Base-by-base conservation (phyloP, 2,113 vertebrate species). In the Thomomys bottae region DNA sequence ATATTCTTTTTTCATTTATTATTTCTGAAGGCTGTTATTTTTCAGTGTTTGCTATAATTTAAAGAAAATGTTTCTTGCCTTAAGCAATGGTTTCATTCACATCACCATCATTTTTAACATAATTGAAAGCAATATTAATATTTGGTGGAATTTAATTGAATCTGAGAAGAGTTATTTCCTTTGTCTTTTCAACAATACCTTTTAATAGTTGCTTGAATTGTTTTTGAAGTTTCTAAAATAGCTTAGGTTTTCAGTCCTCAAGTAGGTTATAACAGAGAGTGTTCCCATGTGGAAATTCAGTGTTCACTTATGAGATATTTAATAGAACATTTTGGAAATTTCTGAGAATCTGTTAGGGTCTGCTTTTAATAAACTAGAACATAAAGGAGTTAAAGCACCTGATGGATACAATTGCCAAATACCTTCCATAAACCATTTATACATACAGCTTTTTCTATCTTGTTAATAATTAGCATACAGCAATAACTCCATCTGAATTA, bases 121-220 rank as follows among this genome's bases (percentile, higher is more conserved):
- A 86, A 93, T 82, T 92, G 68, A 96, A 95, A 88, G 23, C 26
- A 28, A 57, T 93, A 93, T 86, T 94, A 94, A 90, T 92, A 95
- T 92, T 95, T 90, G 54, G 38, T 3, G 81, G 86, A 77, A 93
- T 75, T 80, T 94, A 84, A 90, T 84, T 95, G 86, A 95, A 85
- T 91, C 17, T 64, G 57, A 77, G 81, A 54, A 11, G 73, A 87
- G 30, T 78, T 87, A 61, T 68, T 92, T 92, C 59, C 72, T 90
- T 96, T 92, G 72, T 93, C 49, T 87, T 64, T 82, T 30, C 84
- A 73, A 92, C 9, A 34, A 1, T 92, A 81, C 42, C 21, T 77
- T 88, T 84, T 67, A 88, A 38, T 81, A 20, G 3, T 88, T 14
- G 1, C 10, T 79, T 93, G 49, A 84, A 73, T 95, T 93, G 84